phyloP scores from a whole-genome alignment of 2,113 vertebrate species.

The Pyxicephalus adspersus region DNA sequence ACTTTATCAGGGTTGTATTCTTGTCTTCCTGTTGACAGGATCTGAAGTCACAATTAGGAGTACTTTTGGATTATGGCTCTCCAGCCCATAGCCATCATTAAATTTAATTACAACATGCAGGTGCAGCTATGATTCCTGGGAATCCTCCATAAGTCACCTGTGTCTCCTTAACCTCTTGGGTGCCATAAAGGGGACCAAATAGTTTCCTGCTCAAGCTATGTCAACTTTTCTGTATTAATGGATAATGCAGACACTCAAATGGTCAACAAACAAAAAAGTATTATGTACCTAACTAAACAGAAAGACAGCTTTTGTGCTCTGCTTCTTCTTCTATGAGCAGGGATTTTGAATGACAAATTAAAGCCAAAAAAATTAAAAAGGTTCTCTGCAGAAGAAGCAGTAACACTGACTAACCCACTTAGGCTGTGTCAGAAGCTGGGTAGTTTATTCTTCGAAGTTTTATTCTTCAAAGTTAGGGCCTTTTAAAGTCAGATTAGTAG shows the following conservation, averaged over 20 bases:
- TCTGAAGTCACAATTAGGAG: background rate
- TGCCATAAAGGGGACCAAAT: background rate
- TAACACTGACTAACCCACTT: too few species aligned
- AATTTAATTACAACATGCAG: slow-evolving; percentile 16
- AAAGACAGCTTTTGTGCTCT: background rate
- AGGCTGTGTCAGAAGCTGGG: too few species aligned
- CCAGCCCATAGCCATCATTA: background rate
- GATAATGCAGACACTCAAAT: background rate
- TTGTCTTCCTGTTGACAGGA: background rate
- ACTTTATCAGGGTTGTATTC: background rate
- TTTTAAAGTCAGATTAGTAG: too few species aligned
- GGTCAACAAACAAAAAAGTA: slow-evolving; percentile 25
- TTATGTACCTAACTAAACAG: slow-evolving; percentile 30
- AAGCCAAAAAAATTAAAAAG: background rate
- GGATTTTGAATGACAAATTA: slow-evolving; percentile 3
- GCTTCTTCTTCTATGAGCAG: background rate
- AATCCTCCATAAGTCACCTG: slow-evolving; percentile 4
- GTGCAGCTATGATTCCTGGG: slow-evolving; percentile 17
- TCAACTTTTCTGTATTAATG: background rate
- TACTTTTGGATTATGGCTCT: slow-evolving; percentile 4
- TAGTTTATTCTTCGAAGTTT: too few species aligned
- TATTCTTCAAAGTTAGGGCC: too few species aligned
- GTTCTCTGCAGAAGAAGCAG: too few species aligned
- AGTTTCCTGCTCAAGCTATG: background rate
- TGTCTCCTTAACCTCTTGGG: background rate